Percentiles rank a stretch among this genome's conserved stretches.
phyloP scores from a whole-genome alignment of 2,113 vertebrate species.

The Lathamus discolor region DNA sequence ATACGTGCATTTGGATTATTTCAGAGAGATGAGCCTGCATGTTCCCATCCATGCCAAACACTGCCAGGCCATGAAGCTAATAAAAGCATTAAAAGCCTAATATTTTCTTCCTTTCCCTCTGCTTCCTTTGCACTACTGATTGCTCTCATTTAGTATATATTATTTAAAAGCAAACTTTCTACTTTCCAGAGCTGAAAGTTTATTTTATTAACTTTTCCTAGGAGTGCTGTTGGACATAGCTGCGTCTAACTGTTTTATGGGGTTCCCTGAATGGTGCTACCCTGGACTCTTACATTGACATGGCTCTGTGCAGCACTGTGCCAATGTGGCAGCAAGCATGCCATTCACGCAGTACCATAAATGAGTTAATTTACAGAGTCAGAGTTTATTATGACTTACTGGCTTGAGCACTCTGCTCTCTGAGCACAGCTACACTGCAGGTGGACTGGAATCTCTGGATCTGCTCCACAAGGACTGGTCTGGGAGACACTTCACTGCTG shows the following conservation, averaged over 20 bases:
- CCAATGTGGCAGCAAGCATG: background rate
- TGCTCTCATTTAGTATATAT: background rate
- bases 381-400: background rate
- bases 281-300: background rate
- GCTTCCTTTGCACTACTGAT: background rate
- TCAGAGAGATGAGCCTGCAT: background rate
- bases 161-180: background rate
- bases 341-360: background rate
- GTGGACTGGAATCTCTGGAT: background rate
- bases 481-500: background rate
- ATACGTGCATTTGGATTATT: background rate
- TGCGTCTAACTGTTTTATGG: accelerated
- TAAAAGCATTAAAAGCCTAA: background rate
- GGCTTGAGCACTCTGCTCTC: background rate
- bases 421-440: background rate
- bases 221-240: background rate
- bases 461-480: background rate
- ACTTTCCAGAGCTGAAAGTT: background rate
- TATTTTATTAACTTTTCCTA: background rate
- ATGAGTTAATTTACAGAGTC: background rate
- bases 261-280: background rate
- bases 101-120: background rate
- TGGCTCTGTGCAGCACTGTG: background rate
- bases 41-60: background rate
- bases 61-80: background rate